Evolutionary conservation across 2,797 vertebrate species (phyloP), one percentile per base, ranked within the genome.

Genomic region (Jordanella pulchra): DNA sequence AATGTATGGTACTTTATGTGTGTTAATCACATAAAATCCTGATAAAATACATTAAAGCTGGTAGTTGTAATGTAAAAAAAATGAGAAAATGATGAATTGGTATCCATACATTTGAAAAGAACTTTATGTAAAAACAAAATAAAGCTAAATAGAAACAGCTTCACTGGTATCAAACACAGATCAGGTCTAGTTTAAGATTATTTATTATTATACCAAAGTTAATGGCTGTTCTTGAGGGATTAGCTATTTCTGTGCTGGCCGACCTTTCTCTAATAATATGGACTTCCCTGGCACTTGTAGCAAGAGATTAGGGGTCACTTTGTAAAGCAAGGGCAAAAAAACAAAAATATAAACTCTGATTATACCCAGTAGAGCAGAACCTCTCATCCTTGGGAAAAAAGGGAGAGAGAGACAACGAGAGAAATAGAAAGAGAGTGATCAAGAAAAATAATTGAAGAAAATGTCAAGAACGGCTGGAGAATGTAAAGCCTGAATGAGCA

Each of bases 301-400:
- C 72, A 78, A 30, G 53, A 75, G 89, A 87, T 86, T 61, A 88
- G 58, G 86, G 87, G 85, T 90, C 77, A 82, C 63, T 56, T 84
- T 87, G 85, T 85, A 78, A 72, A 87, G 82, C 77, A 86, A 90
- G 60, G 0, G 76, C 72, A 83, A 88, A 87, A 75, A 85, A 76
- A 65, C 64, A 82, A 76, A 61, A 88, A 79, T 84, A 76, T 79
- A 86, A 90, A 87, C 77, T 48, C 58, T 75, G 73, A 84, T 84
- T 83, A 55, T 72, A 83, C 86, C 86, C 82, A 72, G 85, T 51
- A 67, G 84, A 89, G 69, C 73, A 11, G 48, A 63, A 51, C 61
- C 76, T 80, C 81, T 73, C 76, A 88, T 72, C 91, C 91, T 85
- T 93, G 92, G 92, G 91, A 89, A 92, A 89, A 28, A 30, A 61